Conservation (phyloP, 2,113 vertebrate genomes). For the Gadus chalcogrammus region DNA sequence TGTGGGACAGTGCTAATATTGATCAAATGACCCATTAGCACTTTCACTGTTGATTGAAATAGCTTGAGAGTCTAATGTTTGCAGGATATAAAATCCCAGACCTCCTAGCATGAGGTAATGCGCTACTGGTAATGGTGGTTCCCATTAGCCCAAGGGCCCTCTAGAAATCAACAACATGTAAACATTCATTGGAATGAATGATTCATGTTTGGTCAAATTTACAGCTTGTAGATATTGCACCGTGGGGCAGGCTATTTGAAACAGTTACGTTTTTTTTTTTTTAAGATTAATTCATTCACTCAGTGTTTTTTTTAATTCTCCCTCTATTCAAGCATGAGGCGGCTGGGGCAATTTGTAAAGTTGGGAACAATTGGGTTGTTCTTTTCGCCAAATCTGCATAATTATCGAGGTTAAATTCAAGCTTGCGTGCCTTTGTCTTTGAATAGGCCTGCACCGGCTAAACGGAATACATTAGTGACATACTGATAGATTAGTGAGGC, state of each 20-base stretch:
- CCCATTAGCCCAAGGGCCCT: constrained; percentile 47
- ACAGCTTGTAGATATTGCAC: not conserved
- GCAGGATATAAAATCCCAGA: constrained; percentile 43
- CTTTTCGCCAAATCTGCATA: constrained; percentile 59
- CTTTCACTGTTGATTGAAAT: constrained; percentile 51
- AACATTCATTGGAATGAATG: constrained; percentile 33
- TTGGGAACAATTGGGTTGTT: constrained; percentile 63
- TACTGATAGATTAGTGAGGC: constrained; percentile 27
- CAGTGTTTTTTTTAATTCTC: constrained; percentile 38
- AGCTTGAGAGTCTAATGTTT: constrained; percentile 50
- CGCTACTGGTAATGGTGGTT: constrained; percentile 26
- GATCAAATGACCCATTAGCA: constrained; percentile 64
- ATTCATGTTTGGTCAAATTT: not conserved
- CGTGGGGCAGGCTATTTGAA: not conserved
- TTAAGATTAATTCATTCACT: not conserved
- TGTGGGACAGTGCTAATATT: constrained; percentile 45
- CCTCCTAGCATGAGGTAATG: constrained; percentile 34
- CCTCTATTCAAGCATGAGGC: constrained; percentile 50
- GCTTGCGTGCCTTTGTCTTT: constrained; percentile 63
- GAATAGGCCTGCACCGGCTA: constrained; percentile 57
- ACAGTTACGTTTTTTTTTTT: not conserved
- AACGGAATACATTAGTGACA: constrained; percentile 66
- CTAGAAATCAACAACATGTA: constrained; percentile 27
- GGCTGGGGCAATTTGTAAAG: constrained; percentile 46
- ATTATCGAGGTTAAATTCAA: constrained; percentile 68